phyloP scores from a whole-genome alignment of 2,888 invertebrate genomes.

The Platycnemis pennipes region DNA sequence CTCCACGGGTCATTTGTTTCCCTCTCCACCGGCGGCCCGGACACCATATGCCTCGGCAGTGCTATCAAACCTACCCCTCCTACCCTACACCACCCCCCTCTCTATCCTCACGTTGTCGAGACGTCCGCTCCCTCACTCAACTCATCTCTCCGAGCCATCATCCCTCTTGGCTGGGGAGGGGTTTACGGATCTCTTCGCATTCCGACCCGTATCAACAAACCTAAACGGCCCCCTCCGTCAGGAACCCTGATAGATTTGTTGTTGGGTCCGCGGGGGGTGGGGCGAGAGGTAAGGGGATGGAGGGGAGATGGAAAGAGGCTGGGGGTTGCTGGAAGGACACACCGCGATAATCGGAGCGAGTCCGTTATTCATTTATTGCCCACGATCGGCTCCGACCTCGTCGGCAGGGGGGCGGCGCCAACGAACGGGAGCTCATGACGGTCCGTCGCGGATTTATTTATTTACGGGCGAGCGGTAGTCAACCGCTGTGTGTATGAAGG shows the following conservation, averaged over 20 bases:
- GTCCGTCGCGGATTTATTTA: background rate
- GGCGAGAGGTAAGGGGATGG: background rate
- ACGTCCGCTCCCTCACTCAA: background rate
- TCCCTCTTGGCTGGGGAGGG: background rate
- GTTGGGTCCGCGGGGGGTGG: background rate
- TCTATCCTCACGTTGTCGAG: background rate
- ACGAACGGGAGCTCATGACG: slow-evolving; percentile 35
- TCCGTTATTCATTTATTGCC: slow-evolving; percentile 60
- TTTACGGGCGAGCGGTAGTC: background rate
- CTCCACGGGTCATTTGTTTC: background rate
- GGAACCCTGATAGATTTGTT: slow-evolving; percentile 1
- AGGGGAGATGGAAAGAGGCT: background rate
- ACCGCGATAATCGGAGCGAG: slow-evolving; percentile 51
- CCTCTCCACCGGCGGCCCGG: background rate
- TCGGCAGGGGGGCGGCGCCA: slow-evolving; percentile 62
- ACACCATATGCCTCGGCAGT: background rate
- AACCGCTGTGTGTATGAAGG: background rate
- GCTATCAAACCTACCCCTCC: background rate
- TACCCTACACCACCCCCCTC: background rate
- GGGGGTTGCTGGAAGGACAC: too few species aligned
- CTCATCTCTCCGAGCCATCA: background rate
- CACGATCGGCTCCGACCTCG: background rate
- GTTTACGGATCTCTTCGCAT: background rate
- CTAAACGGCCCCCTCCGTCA: background rate
- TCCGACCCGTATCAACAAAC: slow-evolving; percentile 20